Evolutionary conservation across 1,140 invertebrate genomes (phyloP), one percentile per base, ranked within the genome.

Genomic region (Bombyx mandarina): DNA sequence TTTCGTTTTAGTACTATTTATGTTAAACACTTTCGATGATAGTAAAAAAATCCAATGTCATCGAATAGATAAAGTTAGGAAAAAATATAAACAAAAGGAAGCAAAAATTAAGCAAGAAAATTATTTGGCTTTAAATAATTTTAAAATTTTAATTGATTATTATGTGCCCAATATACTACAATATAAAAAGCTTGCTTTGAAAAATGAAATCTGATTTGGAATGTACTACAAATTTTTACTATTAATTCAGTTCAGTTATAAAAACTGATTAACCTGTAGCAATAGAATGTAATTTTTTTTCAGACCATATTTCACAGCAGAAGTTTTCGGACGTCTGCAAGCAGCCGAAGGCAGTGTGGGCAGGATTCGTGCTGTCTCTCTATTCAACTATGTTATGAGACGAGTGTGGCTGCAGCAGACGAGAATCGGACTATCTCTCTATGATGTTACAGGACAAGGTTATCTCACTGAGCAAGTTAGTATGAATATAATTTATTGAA

Each of bases 311-410:
- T 94, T 98, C 58, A 95, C 93, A 43, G 92, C 96, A 1, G 92
- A 91, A 59, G 92, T 97, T 10, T 99, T 98, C 88, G 93, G 94
- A 1, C 95, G 96, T 71, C 82, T 99, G 1, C 92, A 96, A 76
- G 92, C 94, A 56, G 92, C 92, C 43, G 96, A 98, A 77, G 91
- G 93, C 0, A 92, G 94, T 81, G 62, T 84, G 0, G 96, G 96
- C 8, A 88, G 94, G 59, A 93, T 97, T 5, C 92, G 93, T 46
- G 94, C 95, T 4, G 91, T 93, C 77, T 94, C 95, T 7, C 90
- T 99, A 49, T 98, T 98, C 78, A 98, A 98, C 72, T 99, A 98
- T 82, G 93, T 97, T 0, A 98, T 99, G 96, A 90, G 95, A 18
- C 96, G 98, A 83, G 94, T 97, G 5, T 98, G 97, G 96, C 84